phyloP scores from a whole-genome alignment of 1,140 invertebrate species.

The Sesamia nonagrioides region DNA sequence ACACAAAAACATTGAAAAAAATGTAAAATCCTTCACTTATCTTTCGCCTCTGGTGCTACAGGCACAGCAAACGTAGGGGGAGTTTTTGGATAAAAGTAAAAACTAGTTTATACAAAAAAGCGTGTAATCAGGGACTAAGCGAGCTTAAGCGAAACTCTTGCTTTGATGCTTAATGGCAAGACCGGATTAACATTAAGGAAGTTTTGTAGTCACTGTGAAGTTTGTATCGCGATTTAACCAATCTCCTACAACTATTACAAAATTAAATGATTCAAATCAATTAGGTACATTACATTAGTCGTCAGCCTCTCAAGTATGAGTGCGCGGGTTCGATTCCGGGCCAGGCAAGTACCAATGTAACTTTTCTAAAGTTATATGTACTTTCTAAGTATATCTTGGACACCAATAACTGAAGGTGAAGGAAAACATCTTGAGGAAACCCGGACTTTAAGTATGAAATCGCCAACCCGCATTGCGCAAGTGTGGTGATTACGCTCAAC shows the following conservation, averaged over 20 bases:
- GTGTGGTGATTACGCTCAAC: no score
- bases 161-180: slow-evolving; percentile 27
- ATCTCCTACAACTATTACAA: background rate
- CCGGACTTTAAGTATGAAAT: no score
- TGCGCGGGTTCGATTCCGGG: no score
- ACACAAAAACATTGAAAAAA: background rate
- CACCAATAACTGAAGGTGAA: no score
- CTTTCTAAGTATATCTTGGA: no score
- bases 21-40: background rate
- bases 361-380: no score
- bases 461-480: no score
- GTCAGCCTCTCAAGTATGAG: no score
- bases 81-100: background rate
- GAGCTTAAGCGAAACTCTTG: slow-evolving; percentile 21
- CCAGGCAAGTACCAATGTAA: no score
- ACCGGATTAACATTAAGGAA: slow-evolving; percentile 34
- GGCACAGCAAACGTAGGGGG: background rate
- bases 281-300: no score
- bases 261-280: background rate
- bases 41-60: background rate
- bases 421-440: no score
- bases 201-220: slow-evolving; percentile 1
- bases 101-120: slow-evolving; percentile 15
- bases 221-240: background rate
- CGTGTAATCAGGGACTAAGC: slow-evolving; percentile 22